Percentiles rank a stretch among this genome's conserved stretches.
phyloP scores from a whole-genome alignment of 2,888 invertebrate species.

The Anthophora plumipes region DNA sequence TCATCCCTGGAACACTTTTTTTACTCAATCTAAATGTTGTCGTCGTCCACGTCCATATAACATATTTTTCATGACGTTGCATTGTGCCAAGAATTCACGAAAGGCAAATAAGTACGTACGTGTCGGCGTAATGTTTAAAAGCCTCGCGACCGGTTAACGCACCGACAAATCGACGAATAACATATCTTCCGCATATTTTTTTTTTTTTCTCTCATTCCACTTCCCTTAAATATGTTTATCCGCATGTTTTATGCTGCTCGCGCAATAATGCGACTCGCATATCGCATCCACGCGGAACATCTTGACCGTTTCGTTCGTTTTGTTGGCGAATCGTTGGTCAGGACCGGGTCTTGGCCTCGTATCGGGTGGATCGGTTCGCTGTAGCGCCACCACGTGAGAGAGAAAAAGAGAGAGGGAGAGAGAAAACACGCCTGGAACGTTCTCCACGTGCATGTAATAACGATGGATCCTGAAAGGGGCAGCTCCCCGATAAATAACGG shows the following conservation, averaged over 20 bases:
- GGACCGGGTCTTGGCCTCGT: conserved; percentile 60
- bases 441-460: conserved; percentile 64
- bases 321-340: conserved; percentile 61
- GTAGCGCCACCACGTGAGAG: conserved; percentile 17
- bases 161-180: conserved; percentile 64
- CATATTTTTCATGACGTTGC: too few species aligned
- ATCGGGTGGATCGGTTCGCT: conserved; percentile 60
- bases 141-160: conserved; percentile 38
- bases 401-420: conserved; percentile 33
- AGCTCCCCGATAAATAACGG: conserved; percentile 61
- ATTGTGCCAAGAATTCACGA: background rate
- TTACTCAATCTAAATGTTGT: conserved; percentile 16
- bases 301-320: conserved; percentile 69
- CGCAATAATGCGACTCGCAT: conserved; percentile 76
- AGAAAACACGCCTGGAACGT: conserved; percentile 55
- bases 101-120: conserved; percentile 8
- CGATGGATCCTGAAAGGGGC: conserved; percentile 47
- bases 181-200: conserved; percentile 34
- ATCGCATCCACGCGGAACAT: conserved; percentile 69
- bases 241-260: conserved; percentile 75
- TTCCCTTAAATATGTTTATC: conserved; percentile 75
- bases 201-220: conserved; percentile 37
- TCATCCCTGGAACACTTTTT: conserved; percentile 1
- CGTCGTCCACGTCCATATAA: conserved; percentile 22
- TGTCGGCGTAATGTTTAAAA: conserved; percentile 42